Percentiles rank a stretch among this genome's conserved stretches.
phyloP scores from a whole-genome alignment of 2,888 invertebrate species.

The Sacculina carcini region DNA sequence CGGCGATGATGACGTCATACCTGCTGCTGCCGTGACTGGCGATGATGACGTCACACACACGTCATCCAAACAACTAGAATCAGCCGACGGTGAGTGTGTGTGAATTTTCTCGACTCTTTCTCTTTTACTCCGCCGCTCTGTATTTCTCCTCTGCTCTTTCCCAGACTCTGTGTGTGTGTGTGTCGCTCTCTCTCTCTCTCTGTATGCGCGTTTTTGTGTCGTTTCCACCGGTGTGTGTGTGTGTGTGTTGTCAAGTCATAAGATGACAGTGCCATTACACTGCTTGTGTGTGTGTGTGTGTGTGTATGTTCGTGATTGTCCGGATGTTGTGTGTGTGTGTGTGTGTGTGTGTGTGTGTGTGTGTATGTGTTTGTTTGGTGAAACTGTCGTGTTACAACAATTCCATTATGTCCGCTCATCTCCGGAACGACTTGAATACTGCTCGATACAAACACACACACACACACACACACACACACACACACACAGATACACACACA shows the following conservation, averaged over 20 bases:
- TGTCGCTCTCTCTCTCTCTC: neutral
- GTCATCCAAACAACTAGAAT: neutral
- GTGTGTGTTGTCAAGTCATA: too few species aligned
- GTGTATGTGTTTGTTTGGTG: too few species aligned
- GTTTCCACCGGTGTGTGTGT: too few species aligned
- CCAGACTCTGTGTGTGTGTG: neutral
- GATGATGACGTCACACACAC: neutral
- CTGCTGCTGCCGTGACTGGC: neutral
- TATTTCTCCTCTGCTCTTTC: too few species aligned
- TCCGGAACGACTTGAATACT: too few species aligned
- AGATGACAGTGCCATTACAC: too few species aligned
- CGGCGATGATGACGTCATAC: neutral
- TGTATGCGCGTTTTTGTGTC: neutral
- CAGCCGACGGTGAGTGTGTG: neutral
- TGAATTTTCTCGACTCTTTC: neutral
- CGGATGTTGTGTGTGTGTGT: neutral
- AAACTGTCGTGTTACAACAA: too few species aligned
- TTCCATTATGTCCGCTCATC: too few species aligned
- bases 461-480: too few species aligned
- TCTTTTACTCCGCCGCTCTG: neutral
- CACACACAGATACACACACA: too few species aligned
- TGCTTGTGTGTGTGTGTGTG: neutral
- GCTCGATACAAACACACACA: too few species aligned
- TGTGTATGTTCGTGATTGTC: neutral
- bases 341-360: constrained; percentile 3